A percentile compares a stretch with the other conserved stretches of the same genome.
These are phyloP conservation scores for Amblyopsis hoosieri DNA, from an alignment of 2,797 vertebrate species.

Conservation along the genomic window DNA sequence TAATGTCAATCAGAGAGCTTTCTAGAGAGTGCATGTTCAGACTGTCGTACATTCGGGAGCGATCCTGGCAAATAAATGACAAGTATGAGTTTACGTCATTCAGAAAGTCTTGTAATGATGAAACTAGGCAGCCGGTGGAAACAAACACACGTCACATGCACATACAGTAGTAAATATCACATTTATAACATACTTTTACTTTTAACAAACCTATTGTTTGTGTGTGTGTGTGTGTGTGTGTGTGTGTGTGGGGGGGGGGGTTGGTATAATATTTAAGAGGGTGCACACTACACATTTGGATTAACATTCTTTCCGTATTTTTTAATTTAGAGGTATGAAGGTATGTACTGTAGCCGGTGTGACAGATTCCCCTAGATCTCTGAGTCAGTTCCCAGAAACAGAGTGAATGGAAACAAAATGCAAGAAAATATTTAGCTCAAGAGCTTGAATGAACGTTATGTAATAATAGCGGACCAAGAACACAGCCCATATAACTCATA, in stretches of 20 bases:
- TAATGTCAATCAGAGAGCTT: conserved; percentile 98
- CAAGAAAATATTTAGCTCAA: conserved; percentile 32
- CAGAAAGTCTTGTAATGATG: background rate
- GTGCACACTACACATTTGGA: conserved; percentile 44
- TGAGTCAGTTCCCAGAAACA: conserved; percentile 38
- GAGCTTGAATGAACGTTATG: conserved; percentile 31
- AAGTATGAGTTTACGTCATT: conserved; percentile 4
- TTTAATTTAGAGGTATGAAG: conserved; percentile 41
- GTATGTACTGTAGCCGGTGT: conserved; percentile 37
- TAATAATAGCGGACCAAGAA: conserved; percentile 28
- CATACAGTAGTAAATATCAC: conserved; percentile 10
- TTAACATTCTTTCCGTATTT: conserved; percentile 75
- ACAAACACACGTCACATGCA: conserved; percentile 11
- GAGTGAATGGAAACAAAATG: conserved; percentile 44
- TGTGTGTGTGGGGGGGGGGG: conserved; percentile 5
- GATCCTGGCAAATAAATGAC: conserved; percentile 83
- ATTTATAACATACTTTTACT: conserved; percentile 40
- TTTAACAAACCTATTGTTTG: conserved; percentile 28
- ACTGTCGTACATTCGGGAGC: conserved; percentile 96
- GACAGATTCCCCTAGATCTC: conserved; percentile 33
- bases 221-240: conserved; percentile 7
- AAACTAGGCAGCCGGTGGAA: conserved; percentile 3
- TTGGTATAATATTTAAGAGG: conserved; percentile 42
- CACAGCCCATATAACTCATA: conserved; percentile 11
- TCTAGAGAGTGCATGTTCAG: conserved; percentile 99